Evolutionary conservation across 1,140 invertebrate species (phyloP).

Genomic region (Dendroctonus ponderosae): DNA sequence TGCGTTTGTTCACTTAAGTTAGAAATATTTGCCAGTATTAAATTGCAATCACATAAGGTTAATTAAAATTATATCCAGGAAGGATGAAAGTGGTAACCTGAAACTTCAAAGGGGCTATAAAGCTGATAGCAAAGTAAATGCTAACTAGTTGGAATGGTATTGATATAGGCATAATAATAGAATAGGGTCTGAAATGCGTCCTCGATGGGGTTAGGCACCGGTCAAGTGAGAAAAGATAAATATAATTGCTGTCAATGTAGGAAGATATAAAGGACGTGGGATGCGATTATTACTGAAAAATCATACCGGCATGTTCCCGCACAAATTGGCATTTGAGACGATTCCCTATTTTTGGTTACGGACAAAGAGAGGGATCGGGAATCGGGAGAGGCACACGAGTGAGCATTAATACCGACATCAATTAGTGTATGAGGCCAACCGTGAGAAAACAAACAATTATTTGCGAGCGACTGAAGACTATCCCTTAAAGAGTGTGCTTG

Average conservation of each 20-base stretch:
- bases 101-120: background rate
- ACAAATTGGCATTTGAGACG: slow-evolving; percentile 42
- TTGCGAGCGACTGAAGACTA: slow-evolving; percentile 42
- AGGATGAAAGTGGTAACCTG: background rate
- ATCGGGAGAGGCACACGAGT: slow-evolving; percentile 39
- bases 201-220: slow-evolving; percentile 24
- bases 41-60: background rate
- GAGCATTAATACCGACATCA: slow-evolving; percentile 49
- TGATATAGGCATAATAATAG: slow-evolving; percentile 16
- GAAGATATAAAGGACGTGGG: slow-evolving; percentile 29
- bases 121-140: background rate
- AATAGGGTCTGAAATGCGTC: slow-evolving; percentile 8
- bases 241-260: slow-evolving; percentile 38
- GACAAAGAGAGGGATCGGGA: slow-evolving; percentile 40
- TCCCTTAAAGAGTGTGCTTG: slow-evolving; percentile 48
- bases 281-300: slow-evolving; percentile 44
- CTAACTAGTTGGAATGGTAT: slow-evolving; percentile 7
- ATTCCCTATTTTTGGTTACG: slow-evolving; percentile 42
- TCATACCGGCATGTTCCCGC: slow-evolving; percentile 36
- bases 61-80: background rate
- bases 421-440: slow-evolving; percentile 48
- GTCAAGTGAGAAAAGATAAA: slow-evolving; percentile 38
- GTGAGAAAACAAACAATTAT: slow-evolving; percentile 53
- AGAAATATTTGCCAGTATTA: background rate
- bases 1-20: background rate